Base-by-base conservation (phyloP, 2,888 invertebrate genomes). In the Pterostichus madidus region DNA sequence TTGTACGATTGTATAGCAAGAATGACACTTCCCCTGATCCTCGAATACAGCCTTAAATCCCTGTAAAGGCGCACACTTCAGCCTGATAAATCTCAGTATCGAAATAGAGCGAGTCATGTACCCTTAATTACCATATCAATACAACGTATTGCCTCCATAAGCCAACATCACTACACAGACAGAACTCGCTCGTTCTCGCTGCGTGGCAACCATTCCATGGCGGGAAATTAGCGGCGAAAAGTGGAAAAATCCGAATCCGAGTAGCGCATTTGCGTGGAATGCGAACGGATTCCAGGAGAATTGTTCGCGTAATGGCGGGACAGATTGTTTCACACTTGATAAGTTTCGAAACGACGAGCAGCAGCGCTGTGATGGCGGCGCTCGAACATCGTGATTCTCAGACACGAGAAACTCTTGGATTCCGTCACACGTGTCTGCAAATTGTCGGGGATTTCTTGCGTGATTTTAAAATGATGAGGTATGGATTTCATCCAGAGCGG, bases 241-340 rank as follows among this genome's bases (percentile, higher is more conserved):
- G 64, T 64, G 64, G 64, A 64, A 64, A 64, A 64, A 64, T 64
- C 13, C 49, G 49, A 49, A 32, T 64, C 32, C 64, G 64, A 49
- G 13, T 13, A 13, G 6, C 64, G 64, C 64, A 64, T 64, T 64
- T 64, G 64, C 64, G 35, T 64, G 64, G 64, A 64, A 64, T 64
- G 64, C 64, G 64, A 64, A 13, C 13, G 64, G 13, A 64, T 64
- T 64, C 64, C 64, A 13, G 35, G 35, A 24, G 64, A 64, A 64
- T 64, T 64, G 64, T 35, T 64, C 64, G 32, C 13, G 64, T 64
- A 64, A 64, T 64, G 64, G 64, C 13, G 64, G 64, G 64, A 64
- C 64, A 64, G 64, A 64, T 64, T 64, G 64, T 64, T 64, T 64
- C 64, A 64, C 64, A 64, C 64, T 64, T 64, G 64, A 64, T 64